Evolutionary conservation across 2,888 invertebrate genomes (phyloP).

Genomic region (Nomada lathburiana): DNA sequence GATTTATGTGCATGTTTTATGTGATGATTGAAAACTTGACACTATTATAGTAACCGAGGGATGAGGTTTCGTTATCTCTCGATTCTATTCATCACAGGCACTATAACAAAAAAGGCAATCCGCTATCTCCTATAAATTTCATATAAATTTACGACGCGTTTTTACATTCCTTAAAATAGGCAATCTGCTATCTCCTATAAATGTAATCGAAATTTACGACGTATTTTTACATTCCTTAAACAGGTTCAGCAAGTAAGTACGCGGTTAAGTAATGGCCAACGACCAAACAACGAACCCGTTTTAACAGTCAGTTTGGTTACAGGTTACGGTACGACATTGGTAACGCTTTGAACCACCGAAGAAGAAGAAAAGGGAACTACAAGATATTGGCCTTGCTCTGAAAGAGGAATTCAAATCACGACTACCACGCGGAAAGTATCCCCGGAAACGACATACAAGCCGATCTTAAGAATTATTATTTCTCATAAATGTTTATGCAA

Average conservation of each 20-base stretch:
- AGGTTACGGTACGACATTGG: background rate
- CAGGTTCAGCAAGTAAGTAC: background rate
- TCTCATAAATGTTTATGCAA: background rate
- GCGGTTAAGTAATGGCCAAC: constrained; percentile 1
- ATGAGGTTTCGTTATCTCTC: too few species aligned
- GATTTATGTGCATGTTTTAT: too few species aligned
- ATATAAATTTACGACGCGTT: background rate
- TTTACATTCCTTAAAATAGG: too few species aligned
- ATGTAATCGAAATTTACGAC: background rate
- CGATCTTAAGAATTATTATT: background rate
- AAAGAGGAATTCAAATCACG: background rate
- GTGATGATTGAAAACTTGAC: too few species aligned
- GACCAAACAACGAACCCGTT: constrained; percentile 3
- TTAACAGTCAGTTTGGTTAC: constrained; percentile 5
- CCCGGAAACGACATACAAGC: background rate
- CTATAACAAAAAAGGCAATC: too few species aligned
- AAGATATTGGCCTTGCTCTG: constrained; percentile 2
- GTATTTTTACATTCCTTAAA: background rate
- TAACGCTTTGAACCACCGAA: background rate
- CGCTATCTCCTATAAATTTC: too few species aligned
- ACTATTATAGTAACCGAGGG: too few species aligned
- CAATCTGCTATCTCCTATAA: too few species aligned
- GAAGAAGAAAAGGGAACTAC: background rate
- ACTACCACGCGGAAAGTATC: background rate
- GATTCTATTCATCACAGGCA: too few species aligned